Evolutionary conservation across 2,888 invertebrate genomes (phyloP), one percentile per base, ranked within the genome.

Genomic region (Coelogynopora nodosa): DNA sequence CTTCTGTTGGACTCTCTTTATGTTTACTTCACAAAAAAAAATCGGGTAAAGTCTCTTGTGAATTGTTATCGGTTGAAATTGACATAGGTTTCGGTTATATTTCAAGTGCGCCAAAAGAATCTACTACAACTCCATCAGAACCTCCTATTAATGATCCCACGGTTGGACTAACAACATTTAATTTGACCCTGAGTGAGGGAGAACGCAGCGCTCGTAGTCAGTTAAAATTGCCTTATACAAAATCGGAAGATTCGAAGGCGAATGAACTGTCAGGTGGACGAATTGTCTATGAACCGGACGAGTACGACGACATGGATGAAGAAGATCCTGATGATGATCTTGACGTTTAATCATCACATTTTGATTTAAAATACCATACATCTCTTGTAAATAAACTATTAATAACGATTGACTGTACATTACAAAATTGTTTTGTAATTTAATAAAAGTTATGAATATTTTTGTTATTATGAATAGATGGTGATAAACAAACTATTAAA

Each of bases 301-400:
- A 80, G 23, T 80, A 80, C 23, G 81, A 80, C 23, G 81, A 80
- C 27, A 18, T 23, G n/a, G 81, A 80, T n/a, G 81, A 80, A 80
- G 81, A 80, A 80, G 81, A 80, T 80, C 81, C 81, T 18, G 81
- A 80, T 80, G 81, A 80, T 80, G 81, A 80, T 80, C 81, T 80
- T 80, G 81, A 80, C 23, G 23, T 80, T 80, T 80, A 80, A n/a
- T n/a, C n/a, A n/a, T n/a, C n/a, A n/a, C n/a, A n/a, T n/a, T n/a
- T n/a, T n/a, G n/a, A n/a, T n/a, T n/a, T n/a, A n/a, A n/a, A n/a
- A n/a, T n/a, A n/a, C n/a, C n/a, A n/a, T n/a, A n/a, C n/a, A n/a
- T n/a, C n/a, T n/a, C n/a, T n/a, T n/a, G n/a, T n/a, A n/a, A n/a
- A n/a, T n/a, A n/a, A n/a, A n/a, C n/a, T n/a, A n/a, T n/a, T n/a